phyloP scores from a whole-genome alignment of 1,140 invertebrate species.

The Homarus americanus region DNA sequence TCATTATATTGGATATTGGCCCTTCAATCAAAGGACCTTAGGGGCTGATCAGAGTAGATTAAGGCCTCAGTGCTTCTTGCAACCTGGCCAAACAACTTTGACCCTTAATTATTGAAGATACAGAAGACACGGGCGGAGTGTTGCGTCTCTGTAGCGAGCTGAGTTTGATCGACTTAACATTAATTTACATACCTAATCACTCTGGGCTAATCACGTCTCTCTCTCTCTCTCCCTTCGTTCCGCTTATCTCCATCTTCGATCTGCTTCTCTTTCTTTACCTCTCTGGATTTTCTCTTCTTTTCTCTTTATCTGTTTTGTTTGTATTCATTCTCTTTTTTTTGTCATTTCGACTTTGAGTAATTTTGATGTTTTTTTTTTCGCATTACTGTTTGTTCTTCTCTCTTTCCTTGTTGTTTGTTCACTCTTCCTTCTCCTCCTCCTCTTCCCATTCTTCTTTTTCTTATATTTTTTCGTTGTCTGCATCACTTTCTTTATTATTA shows the following conservation, averaged over 20 bases:
- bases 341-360: no score
- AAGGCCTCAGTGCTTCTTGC: constrained; percentile 21
- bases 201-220: constrained; percentile 65
- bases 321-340: no score
- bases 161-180: constrained; percentile 73
- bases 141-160: constrained; percentile 51
- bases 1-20: constrained; percentile 59
- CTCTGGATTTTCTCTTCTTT: background rate
- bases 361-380: no score
- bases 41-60: constrained; percentile 60
- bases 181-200: constrained; percentile 74
- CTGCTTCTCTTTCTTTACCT: background rate
- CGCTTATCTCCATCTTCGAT: background rate
- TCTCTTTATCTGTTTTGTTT: constrained; percentile 29
- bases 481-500: background rate
- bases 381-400: no score
- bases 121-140: constrained; percentile 30
- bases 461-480: no score
- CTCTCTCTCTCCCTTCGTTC: constrained; percentile 31
- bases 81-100: constrained; percentile 48
- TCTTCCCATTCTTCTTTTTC: no score
- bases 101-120: constrained; percentile 50
- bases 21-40: constrained; percentile 53
- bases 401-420: no score
- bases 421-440: no score